Percentiles rank a stretch among this genome's conserved stretches.
Conservation (phyloP, 2,797 vertebrate species). For the Knipowitschia caucasica region DNA sequence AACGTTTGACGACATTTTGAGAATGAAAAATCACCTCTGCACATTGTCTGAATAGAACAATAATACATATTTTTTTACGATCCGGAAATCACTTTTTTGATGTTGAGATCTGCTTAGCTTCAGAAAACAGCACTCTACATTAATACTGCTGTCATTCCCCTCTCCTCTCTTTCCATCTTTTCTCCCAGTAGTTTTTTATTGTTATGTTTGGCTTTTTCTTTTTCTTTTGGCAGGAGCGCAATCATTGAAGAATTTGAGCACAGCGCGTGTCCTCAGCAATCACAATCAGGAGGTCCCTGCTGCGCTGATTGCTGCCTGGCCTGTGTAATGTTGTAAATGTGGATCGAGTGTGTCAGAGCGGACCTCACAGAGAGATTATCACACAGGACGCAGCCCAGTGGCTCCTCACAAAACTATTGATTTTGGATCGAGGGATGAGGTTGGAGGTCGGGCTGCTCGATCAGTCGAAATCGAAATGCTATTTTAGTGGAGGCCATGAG, state of each 20-base stretch:
- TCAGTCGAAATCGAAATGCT: background rate
- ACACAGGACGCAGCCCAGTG: constrained; percentile 31
- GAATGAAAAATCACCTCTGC: background rate
- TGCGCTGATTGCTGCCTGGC: constrained; percentile 60
- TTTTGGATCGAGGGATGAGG: background rate
- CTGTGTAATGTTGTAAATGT: constrained; percentile 52
- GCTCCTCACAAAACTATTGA: constrained; percentile 4
- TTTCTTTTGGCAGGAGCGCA: constrained; percentile 52
- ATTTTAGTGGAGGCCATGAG: too few species aligned
- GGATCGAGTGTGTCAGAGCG: constrained; percentile 61
- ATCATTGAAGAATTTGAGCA: constrained; percentile 63
- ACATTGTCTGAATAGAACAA: background rate
- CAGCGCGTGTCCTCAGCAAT: constrained; percentile 64
- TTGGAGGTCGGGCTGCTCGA: background rate
- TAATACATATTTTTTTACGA: background rate
- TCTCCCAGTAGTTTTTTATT: constrained; percentile 43
- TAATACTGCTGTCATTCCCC: constrained; percentile 43
- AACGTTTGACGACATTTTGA: background rate
- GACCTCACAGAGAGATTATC: constrained; percentile 59
- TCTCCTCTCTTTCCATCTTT: constrained; percentile 21
- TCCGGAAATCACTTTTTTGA: constrained; percentile 36
- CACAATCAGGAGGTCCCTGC: constrained; percentile 62
- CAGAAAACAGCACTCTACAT: constrained; percentile 49
- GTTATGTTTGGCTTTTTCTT: constrained; percentile 62
- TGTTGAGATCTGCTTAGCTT: constrained; percentile 68